Base-by-base conservation (phyloP, 2,113 vertebrate genomes). In the Shinisaurus crocodilurus region DNA sequence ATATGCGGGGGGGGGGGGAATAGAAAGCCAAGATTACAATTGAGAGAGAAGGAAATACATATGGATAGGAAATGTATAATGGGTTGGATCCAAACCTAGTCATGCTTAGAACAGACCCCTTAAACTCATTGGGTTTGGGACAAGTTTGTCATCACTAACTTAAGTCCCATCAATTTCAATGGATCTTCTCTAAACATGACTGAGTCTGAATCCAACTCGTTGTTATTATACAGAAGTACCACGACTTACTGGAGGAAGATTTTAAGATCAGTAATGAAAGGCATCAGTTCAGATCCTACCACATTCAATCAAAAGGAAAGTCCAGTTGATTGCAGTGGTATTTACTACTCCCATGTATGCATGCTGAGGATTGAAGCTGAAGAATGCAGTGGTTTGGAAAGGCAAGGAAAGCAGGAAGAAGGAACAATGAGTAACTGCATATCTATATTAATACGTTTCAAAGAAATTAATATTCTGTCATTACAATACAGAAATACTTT, bases 401-500 rank as follows among this genome's bases (percentile, higher is more conserved):
- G 37, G 37, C 13, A 60, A 43, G 72, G 27, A 60, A 60, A 40
- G 57, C 4, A 37, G 12, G 37, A 67, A 43, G 37, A 65, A 43
- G 9, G 45, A 79, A 27, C 65, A 70, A 50, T 20, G 16, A 45
- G 10, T 81, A 25, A 54, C 13, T 89, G 88, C 9, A 45, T 45
- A 75, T 6, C 40, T 50, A 25, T 69, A 27, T 82, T 54, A 54
- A 70, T 88, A 63, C 16, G n/a, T 92, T 85, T 40, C 67, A 50
- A 90, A 87, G n/a, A 89, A 82, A 84, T 90, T 5, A 3, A 45
- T 82, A 92, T 57, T 12, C n/a, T 76, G 69, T 50, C 43, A 70
- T 48, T 63, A 48, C 63, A 20, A 80, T 90, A 43, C 57, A 60
- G 57, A 87, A 16, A 34, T 88, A 7, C 1, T 48, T 15, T 70